phyloP scores from a whole-genome alignment of 2,797 vertebrate species.

The Pyrrhura leucotis region DNA sequence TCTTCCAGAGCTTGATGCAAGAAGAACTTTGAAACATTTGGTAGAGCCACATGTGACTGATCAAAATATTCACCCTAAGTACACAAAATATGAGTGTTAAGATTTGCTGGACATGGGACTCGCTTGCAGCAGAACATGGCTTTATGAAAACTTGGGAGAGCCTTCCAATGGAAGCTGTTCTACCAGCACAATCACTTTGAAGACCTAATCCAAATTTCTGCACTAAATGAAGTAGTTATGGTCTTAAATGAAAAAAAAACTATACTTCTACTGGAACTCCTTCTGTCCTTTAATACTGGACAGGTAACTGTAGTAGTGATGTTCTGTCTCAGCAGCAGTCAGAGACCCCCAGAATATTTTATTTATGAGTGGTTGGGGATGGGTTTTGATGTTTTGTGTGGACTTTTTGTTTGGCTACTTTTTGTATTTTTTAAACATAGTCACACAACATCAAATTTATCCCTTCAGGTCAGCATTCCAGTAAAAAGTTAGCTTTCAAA shows the following conservation, averaged over 20 bases:
- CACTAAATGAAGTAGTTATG: neutral
- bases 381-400: neutral
- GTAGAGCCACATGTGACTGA: constrained; percentile 76
- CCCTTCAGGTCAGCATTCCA: neutral
- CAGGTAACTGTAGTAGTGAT: neutral
- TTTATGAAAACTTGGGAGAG: neutral
- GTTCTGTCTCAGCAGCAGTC: neutral
- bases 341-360: neutral
- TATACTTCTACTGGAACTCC: neutral
- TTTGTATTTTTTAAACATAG: neutral
- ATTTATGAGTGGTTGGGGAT: neutral
- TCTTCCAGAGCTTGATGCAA: constrained; percentile 73
- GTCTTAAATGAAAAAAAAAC: neutral
- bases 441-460: neutral
- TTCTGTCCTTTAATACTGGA: neutral
- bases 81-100: neutral
- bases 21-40: constrained; percentile 79
- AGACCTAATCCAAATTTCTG: neutral
- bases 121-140: neutral
- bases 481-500: constrained; percentile 13
- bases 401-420: neutral
- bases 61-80: constrained; percentile 79
- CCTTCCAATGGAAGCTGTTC: neutral
- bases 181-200: neutral
- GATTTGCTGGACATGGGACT: neutral